Evolutionary conservation across 2,113 vertebrate species (phyloP), one percentile per base, ranked within the genome.

Genomic region (Sebastes schlegelii): DNA sequence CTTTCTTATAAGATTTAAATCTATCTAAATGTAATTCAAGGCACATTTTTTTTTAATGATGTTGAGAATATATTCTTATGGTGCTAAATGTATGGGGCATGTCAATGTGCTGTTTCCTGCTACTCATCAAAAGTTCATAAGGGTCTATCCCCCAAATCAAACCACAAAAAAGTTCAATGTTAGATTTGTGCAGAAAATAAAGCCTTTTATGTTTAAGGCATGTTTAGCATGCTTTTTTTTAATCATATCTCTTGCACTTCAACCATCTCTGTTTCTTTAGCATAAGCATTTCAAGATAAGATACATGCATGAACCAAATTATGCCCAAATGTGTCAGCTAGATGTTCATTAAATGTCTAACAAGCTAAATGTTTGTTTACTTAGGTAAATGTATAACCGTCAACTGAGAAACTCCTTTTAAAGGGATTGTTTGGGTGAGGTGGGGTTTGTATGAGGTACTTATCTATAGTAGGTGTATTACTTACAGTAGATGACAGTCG

Each of bases 1-100:
- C n/a, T 58, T 67, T 7, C 66, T 48, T 46, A 79, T 65, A 43
- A 3, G 12, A 74, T 64, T 58, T 48, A 4, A 67, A 82, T 87
- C 17, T 6, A 68, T 76, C 45, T 70, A 16, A 84, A 80, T 52
- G 13, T 12, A 16, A 77, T 54, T 63, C 2, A 21, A 16, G 0
- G 8, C n/a, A 45, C 19, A 43, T 17, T 63, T 60, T 72, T 40
- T 60, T 72, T 40, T 1, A 45, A 2, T 11, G 7, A 26, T 60
- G 8, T 46, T 6, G 19, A 23, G 21, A 9, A 78, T 61, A 17
- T 69, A 17, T 48, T 34, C n/a, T n/a, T 2, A 45, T 5, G 16
- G 13, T 12, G 48, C 23, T 68, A 17, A 49, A 68, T 34, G 14
- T 21, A 46, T 55, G 16, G 6, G 4, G 55, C 5, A 19, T 14